Percentiles rank a stretch among this genome's conserved stretches.
phyloP scores from a whole-genome alignment of 1,140 invertebrate species.

The Trichogramma pretiosum region DNA sequence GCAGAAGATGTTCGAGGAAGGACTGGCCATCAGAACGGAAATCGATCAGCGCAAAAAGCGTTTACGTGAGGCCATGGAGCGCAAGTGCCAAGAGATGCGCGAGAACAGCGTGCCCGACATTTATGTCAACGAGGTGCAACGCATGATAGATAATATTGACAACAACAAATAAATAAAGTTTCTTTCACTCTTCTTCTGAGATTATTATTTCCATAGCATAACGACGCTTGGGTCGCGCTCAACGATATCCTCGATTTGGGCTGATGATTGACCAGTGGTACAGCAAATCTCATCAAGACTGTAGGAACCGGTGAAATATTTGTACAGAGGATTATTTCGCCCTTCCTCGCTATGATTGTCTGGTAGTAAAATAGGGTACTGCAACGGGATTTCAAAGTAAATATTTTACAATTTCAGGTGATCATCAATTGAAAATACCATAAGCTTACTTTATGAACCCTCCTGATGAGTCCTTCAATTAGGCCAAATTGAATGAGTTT shows the following conservation, averaged over 20 bases:
- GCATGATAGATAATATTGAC: slow-evolving; percentile 31
- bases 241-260: slow-evolving; percentile 76
- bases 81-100: slow-evolving; percentile 52
- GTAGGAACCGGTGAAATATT: slow-evolving; percentile 70
- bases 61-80: slow-evolving; percentile 49
- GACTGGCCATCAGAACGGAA: slow-evolving; percentile 50
- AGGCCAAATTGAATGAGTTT: slow-evolving; percentile 86
- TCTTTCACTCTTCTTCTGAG: too few species aligned
- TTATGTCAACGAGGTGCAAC: slow-evolving; percentile 39
- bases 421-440: too few species aligned
- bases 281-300: slow-evolving; percentile 87
- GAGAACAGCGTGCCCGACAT: slow-evolving; percentile 34
- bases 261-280: slow-evolving; percentile 66
- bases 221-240: slow-evolving; percentile 78
- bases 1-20: slow-evolving; percentile 56
- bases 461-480: slow-evolving; percentile 73
- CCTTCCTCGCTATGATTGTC: slow-evolving; percentile 31
- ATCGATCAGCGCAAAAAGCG: slow-evolving; percentile 48
- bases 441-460: slow-evolving; percentile 62
- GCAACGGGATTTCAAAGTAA: slow-evolving; percentile 14
- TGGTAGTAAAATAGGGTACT: slow-evolving; percentile 46
- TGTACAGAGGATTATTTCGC: slow-evolving; percentile 37
- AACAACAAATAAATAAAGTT: slow-evolving; percentile 24
- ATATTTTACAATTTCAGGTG: slow-evolving; percentile 6
- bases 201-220: slow-evolving; percentile 70